Evolutionary conservation across 2,797 vertebrate species (phyloP).

Genomic region (Tenualosa ilisha): DNA sequence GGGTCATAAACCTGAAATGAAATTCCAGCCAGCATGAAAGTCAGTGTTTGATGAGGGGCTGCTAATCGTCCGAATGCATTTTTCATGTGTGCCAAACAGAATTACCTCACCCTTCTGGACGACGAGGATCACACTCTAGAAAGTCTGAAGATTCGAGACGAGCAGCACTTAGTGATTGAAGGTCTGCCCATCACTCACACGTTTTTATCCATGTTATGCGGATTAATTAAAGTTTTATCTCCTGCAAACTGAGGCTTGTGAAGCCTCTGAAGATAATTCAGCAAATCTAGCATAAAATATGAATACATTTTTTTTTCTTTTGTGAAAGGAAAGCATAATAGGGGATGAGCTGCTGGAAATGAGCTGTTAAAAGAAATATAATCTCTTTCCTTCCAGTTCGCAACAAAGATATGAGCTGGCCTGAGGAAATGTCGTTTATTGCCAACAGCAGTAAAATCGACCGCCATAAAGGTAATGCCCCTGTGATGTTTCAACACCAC

Average conservation of each 20-base stretch:
- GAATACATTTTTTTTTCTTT: background rate
- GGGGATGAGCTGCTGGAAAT: background rate
- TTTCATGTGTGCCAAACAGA: constrained; percentile 68
- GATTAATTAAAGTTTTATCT: constrained; percentile 30
- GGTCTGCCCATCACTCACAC: constrained; percentile 68
- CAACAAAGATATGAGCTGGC: constrained; percentile 99
- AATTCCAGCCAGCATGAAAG: background rate
- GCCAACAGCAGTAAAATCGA: constrained; percentile 99
- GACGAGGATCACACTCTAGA: constrained; percentile 97
- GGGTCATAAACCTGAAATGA: background rate
- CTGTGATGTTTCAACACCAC: background rate
- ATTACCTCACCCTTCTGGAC: constrained; percentile 95
- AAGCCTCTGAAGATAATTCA: constrained; percentile 25
- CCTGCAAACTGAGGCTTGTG: constrained; percentile 14
- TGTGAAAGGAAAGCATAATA: background rate
- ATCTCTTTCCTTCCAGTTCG: constrained; percentile 77
- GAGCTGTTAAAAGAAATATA: background rate
- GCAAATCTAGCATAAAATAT: constrained; percentile 25
- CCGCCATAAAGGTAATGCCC: constrained; percentile 90
- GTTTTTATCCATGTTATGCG: background rate
- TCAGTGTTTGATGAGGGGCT: background rate
- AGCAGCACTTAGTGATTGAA: constrained; percentile 98
- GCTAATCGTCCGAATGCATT: background rate
- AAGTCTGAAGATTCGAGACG: constrained; percentile 93
- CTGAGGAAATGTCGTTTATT: constrained; percentile 99